Base-by-base conservation (phyloP, 2,797 vertebrate genomes). In the Rhynchotus rufescens region DNA sequence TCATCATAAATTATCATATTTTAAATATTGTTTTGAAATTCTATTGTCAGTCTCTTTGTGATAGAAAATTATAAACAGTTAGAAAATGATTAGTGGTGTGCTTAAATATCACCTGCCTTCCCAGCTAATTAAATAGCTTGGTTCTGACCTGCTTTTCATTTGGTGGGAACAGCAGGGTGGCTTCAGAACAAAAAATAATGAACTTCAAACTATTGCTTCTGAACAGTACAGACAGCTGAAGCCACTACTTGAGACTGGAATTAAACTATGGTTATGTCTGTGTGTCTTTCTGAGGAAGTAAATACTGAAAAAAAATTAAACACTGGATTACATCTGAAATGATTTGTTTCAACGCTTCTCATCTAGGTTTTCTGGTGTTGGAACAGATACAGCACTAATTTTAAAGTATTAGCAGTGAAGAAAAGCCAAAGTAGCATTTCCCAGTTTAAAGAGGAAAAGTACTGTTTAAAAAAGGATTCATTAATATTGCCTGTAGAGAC, bases 181-280 rank as follows among this genome's bases (percentile, higher is more conserved):
- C 56, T 95, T 93, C 68, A 71, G 84, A 95, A 90, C 51, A 89
- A 94, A 96, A 94, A 89, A 90, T 93, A 95, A 95, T 90, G 74
- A 93, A 94, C 67, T 91, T 85, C 76, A 85, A 87, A 65, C 87
- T n/a, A 40, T 57, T 86, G n/a, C 28, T 51, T 82, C 67, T 69
- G 44, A 95, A 34, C 34, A 61, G 19, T n/a, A 68, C 10, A 72
- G 66, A 47, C 21, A 12, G 38, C 59, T 76, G 80, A 78, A 87
- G 51, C 81, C 86, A 69, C 60, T 64, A 21, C 12, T 76, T 57
- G n/a, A 76, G 38, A 47, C 1, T 49, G 54, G 90, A 86, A 82
- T 73, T 51, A 52, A 22, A 2, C 21, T 72, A 3, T 32, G 14
- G 12, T 73, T 68, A 8, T 36, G 6, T 23, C 15, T 36, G 15